These are phyloP conservation scores for Drosophila anomalata DNA, from an alignment of 2,888 invertebrate genomes.

Conservation along the genomic window DNA sequence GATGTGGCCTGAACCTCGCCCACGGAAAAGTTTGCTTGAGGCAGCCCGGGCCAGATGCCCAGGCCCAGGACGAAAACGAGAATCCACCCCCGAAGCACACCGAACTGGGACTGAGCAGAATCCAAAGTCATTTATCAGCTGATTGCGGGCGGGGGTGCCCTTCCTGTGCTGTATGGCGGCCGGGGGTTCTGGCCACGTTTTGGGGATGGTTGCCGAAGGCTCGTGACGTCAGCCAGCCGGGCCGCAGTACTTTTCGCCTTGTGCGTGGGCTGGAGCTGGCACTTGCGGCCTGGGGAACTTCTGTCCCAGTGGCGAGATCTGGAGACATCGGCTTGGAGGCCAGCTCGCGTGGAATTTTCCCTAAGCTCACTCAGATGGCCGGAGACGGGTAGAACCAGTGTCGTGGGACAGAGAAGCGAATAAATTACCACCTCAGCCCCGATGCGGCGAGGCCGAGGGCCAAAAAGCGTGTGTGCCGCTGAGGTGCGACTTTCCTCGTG, in stretches of 20 bases:
- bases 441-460: too few relatives aligned
- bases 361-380: neutral
- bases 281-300: too few relatives aligned
- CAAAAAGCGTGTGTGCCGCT: too few relatives aligned
- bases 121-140: constrained; percentile 36
- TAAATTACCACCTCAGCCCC: too few relatives aligned
- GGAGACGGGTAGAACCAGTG: neutral
- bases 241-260: neutral
- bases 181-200: constrained; percentile 18
- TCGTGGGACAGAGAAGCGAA: too few relatives aligned
- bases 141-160: constrained; percentile 10
- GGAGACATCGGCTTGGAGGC: too few relatives aligned
- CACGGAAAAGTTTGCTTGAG: constrained; percentile 21
- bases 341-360: too few relatives aligned
- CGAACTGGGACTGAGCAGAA: constrained; percentile 15
- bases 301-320: too few relatives aligned
- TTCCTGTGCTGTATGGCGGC: neutral
- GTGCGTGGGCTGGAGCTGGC: neutral
- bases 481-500: constrained; percentile 14
- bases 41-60: neutral
- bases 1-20: constrained; percentile 18
- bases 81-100: neutral
- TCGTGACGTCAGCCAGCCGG: constrained; percentile 34
- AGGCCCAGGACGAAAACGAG: neutral
- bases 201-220: constrained; percentile 15